These are phyloP conservation scores for Lysiphlebus fabarum DNA, from an alignment of 1,140 invertebrate genomes.

Conservation along the genomic window DNA sequence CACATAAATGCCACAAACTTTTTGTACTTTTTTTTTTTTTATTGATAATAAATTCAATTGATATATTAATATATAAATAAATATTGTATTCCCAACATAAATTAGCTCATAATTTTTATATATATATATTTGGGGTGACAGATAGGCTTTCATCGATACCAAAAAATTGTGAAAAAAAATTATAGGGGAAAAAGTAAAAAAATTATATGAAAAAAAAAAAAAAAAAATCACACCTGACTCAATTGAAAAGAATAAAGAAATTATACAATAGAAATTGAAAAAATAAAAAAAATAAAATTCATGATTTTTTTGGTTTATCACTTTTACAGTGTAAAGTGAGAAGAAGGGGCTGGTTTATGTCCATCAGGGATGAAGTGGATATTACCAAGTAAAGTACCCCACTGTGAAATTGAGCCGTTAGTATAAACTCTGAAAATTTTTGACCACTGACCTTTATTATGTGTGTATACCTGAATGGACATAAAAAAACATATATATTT, in stretches of 20 bases:
- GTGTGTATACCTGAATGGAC: slow-evolving; percentile 11
- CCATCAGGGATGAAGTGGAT: slow-evolving; percentile 3
- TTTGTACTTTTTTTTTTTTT: no score
- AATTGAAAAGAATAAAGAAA: background rate
- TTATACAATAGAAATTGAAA: background rate
- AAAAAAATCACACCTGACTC: no score
- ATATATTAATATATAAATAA: no score
- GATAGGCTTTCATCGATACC: background rate
- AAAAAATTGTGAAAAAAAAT: background rate
- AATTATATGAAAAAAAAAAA: background rate
- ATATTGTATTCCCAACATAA: no score
- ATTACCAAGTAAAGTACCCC: slow-evolving; percentile 17
- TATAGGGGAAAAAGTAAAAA: background rate
- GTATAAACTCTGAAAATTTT: slow-evolving; percentile 28
- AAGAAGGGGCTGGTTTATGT: slow-evolving; percentile 8
- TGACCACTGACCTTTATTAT: slow-evolving; percentile 30
- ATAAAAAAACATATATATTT: background rate
- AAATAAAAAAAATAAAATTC: no score
- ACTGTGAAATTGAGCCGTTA: slow-evolving; percentile 47
- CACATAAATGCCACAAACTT: no score
- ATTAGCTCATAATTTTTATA: no score
- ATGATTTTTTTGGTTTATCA: no score
- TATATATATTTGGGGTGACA: no score
- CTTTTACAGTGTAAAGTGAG: no score
- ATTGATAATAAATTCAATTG: no score